Evolutionary conservation across 2,888 invertebrate species (phyloP), one percentile per base, ranked within the genome.

Genomic region (Brachyptera putata): DNA sequence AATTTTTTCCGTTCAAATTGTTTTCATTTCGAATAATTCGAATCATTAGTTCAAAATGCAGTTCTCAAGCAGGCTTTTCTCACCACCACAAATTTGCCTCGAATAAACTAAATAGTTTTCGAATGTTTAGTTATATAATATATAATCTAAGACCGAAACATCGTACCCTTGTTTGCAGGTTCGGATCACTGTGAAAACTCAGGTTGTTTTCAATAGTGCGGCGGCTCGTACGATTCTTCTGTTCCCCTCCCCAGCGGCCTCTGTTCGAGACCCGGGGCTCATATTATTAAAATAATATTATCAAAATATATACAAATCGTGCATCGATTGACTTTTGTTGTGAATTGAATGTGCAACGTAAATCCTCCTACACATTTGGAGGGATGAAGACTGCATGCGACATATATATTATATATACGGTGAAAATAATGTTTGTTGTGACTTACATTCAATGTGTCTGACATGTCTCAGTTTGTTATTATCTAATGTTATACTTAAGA

Each of bases 121-220:
- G n/a, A n/a, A n/a, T n/a, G n/a, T n/a, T n/a, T n/a, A n/a, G n/a
- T n/a, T n/a, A n/a, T n/a, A n/a, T n/a, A n/a, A n/a, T n/a, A n/a
- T n/a, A n/a, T n/a, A n/a, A n/a, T n/a, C n/a, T n/a, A n/a, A n/a
- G n/a, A n/a, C n/a, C n/a, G n/a, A n/a, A n/a, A 5, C 11, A 24
- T 21, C 24, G 46, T 21, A 11, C 9, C 36, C 18, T 53, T 34
- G 34, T 7, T 57, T 60, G 22, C 56, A 63, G 63, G 63, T 61
- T 61, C 56, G 61, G 61, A 63, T 58, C 57, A 58, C 56, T 57
- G 61, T 61, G 63, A 57, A 58, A 58, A 63, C 63, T 61, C 63
- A 63, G 63, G 63, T 61, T 57, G 63, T 58, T 48, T 24, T 21
- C 56, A 57, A 53, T 43, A 25, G 55, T 43, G 55, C 34, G 60